Evolutionary conservation across 2,113 vertebrate genomes (phyloP), one percentile per base, ranked within the genome.

Genomic region (Oncorhynchus keta): DNA sequence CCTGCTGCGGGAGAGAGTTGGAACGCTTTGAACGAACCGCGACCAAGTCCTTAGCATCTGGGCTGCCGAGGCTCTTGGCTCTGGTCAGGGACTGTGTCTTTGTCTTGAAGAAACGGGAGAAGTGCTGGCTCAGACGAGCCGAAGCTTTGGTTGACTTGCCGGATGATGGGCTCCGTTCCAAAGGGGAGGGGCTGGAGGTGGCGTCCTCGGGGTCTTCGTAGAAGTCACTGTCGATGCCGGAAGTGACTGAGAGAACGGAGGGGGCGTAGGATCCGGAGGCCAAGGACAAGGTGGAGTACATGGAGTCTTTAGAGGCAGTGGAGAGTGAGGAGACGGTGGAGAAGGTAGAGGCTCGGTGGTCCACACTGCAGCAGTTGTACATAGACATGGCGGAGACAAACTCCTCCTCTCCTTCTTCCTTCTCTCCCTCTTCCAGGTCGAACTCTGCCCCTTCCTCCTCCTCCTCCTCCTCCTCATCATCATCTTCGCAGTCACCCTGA

Each of bases 201-300:
- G 80, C 79, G 24, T 98, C 97, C 0, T 98, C 97, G 0, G 87
- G 91, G 76, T 99, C 97, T 14, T 99, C 97, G 0, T 90, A 93
- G 1, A 95, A 99, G 81, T 97, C 98, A 0, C 97, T 98, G 87
- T 99, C 98, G 64, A 90, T 81, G 70, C 94, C 95, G 0, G 95
- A 97, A 18, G 95, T 87, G 71, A 94, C 92, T 0, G 95, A 97
- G 76, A 94, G 94, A 0, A 96, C 95, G 0, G 95, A 97, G 2
- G 91, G 94, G 12, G 95, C 79, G 13, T 95, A 90, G 39, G 92
- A 94, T 68, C 81, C 93, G 3, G 96, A 95, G 32, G 94, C 78
- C 3, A 90, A 26, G 14, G 92, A 93, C 0, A 94, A 81, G 35
- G 94, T 93, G 85, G 95, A 96, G 1, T 95, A 94, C 93, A 95